Base-by-base conservation (phyloP, 1,140 invertebrate genomes). In the Caenorhabditis briggsae region DNA sequence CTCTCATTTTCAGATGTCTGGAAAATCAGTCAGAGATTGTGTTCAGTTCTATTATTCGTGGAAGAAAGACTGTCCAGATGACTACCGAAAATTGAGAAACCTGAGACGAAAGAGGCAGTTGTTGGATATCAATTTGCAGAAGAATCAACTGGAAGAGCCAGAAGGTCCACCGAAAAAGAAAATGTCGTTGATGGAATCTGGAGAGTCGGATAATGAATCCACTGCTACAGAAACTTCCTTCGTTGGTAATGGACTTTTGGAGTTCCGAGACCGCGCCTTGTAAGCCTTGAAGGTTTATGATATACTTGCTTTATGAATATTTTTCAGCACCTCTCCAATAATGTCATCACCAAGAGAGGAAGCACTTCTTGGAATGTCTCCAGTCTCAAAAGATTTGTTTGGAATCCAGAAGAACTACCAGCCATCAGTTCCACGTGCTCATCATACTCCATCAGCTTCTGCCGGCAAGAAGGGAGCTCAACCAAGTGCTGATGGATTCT, bases 41-140 rank as follows among this genome's bases (percentile, higher is more conserved):
- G 94, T 98, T 89, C 96, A 97, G 93, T 98, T 98, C 93, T 99
- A 99, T 93, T 98, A 99, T 93, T 95, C 98, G 89, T 99, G 97
- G 97, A 99, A 99, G 93, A 97, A 97, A 93, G 95, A 89, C 5
- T 93, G 93, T 86, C 93, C 93, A 12, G 93, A 94, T 88, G 93
- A 94, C 84, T 93, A 94, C 88, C 91, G 93, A 64, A 93, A 93
- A 56, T 86, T 94, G 53, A 83, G 93, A 20, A 91, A 92, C 56
- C 85, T 94, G 43, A 91, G 93, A 11, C 87, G 93, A 58, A 93
- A 93, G 84, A 88, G 93, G 50, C 91, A 93, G 86, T 90, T 93
- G 41, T 90, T 93, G 25, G 92, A 92, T 83, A 83, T 87, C 48
- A 86, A 86, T 41, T 56, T 86, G 48, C 85, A 86, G 43, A 58